phyloP scores from a whole-genome alignment of 2,797 vertebrate genomes.

The Amblyraja radiata region DNA sequence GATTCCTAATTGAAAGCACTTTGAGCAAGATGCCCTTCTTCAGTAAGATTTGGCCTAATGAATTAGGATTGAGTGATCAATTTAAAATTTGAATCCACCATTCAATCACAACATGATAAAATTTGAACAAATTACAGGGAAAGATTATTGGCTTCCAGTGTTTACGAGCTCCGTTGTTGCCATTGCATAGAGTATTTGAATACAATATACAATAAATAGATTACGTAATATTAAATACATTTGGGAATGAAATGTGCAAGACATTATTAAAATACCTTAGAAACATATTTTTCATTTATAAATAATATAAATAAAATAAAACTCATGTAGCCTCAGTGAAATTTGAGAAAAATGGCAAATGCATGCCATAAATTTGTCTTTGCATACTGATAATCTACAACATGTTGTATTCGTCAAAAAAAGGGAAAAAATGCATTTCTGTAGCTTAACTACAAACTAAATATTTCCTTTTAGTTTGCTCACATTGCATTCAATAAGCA shows the following conservation, averaged over 20 bases:
- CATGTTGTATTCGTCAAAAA: too few species aligned
- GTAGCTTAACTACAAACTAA: not conserved
- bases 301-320: conserved; percentile 34
- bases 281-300: conserved; percentile 15
- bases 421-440: not conserved
- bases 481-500: not conserved
- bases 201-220: not conserved
- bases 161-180: not conserved
- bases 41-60: not conserved
- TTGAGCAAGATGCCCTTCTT: not conserved
- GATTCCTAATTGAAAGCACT: not conserved
- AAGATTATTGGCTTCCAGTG: not conserved
- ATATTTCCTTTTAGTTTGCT: not conserved
- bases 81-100: too few species aligned
- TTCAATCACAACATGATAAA: not conserved
- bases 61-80: not conserved
- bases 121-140: conserved; percentile 6
- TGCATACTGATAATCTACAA: not conserved
- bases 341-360: not conserved
- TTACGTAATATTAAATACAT: not conserved
- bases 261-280: not conserved
- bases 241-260: not conserved
- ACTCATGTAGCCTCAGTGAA: not conserved
- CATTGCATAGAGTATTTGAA: conserved; percentile 23
- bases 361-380: not conserved